Percentiles rank a stretch among this genome's conserved stretches.
Evolutionary conservation across 2,888 invertebrate genomes (phyloP).

Genomic region (Capitulum mitella): DNA sequence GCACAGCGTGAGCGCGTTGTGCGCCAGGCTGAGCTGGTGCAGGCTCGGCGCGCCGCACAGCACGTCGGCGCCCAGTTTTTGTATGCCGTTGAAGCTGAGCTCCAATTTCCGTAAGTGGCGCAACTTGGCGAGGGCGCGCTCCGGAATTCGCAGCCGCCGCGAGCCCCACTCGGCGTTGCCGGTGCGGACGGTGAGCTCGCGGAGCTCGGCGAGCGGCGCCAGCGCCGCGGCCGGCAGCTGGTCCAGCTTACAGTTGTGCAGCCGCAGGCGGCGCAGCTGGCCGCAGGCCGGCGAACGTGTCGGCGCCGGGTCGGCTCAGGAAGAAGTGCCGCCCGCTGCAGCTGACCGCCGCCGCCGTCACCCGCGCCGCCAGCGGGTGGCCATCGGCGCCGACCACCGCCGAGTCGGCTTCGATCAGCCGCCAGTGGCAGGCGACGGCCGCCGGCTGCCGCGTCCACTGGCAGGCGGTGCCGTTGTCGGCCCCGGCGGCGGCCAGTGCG

Average conservation of each 20-base stretch:
- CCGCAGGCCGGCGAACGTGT: slow-evolving; percentile 41
- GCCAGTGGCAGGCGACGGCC: slow-evolving; percentile 8
- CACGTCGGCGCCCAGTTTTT: slow-evolving; percentile 66
- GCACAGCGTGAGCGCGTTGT: slow-evolving; percentile 68
- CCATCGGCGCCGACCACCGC: not conserved
- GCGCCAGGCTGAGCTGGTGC: slow-evolving; percentile 62
- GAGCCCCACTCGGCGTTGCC: slow-evolving; percentile 78
- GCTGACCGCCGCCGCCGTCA: slow-evolving; percentile 39
- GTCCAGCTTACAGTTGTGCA: slow-evolving; percentile 34
- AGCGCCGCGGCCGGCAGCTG: slow-evolving; percentile 56
- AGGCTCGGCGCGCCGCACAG: slow-evolving; percentile 67
- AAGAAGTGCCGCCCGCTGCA: slow-evolving; percentile 74
- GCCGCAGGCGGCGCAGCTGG: slow-evolving; percentile 30
- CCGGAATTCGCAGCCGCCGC: slow-evolving; percentile 66
- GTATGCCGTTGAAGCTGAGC: slow-evolving; percentile 71
- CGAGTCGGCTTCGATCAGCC: not conserved
- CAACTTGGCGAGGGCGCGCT: slow-evolving; percentile 53
- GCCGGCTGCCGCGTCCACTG: not conserved
- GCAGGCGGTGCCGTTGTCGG: not conserved
- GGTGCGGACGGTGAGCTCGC: slow-evolving; percentile 69
- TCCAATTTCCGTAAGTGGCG: slow-evolving; percentile 65
- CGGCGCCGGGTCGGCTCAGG: slow-evolving; percentile 54
- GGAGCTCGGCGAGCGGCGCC: slow-evolving; percentile 64
- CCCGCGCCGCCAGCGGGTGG: not conserved
- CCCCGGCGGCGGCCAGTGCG: slow-evolving; percentile 18